phyloP scores from a whole-genome alignment of 2,797 vertebrate genomes.

The Podarcis siculus region DNA sequence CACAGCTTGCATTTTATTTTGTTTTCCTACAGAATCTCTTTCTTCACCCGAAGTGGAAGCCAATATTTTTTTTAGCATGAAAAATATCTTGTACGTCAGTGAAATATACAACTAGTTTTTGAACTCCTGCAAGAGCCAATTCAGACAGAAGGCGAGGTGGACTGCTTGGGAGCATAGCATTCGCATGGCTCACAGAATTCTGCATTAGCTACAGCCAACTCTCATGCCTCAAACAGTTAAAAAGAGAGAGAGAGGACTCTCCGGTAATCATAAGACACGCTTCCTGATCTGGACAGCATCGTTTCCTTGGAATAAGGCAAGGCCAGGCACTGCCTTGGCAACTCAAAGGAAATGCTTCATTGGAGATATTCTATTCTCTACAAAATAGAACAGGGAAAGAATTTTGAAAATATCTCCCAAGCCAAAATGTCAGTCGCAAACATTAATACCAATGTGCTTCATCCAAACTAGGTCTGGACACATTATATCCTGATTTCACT shows the following conservation, averaged over 20 bases:
- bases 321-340: rapidly evolving
- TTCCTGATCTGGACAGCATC: slow-evolving; percentile 24
- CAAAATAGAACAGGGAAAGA: slow-evolving; percentile 19
- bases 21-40: neutral
- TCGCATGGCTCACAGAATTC: rapidly evolving
- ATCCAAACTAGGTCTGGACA: neutral
- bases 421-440: slow-evolving; percentile 4
- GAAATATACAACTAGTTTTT: slow-evolving; percentile 17
- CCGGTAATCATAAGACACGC: neutral
- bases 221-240: slow-evolving; percentile 1
- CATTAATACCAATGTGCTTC: neutral
- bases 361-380: neutral
- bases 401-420: neutral
- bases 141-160: neutral
- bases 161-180: slow-evolving; percentile 34
- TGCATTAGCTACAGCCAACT: neutral
- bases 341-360: neutral
- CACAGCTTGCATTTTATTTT: neutral
- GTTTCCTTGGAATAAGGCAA: slow-evolving; percentile 3
- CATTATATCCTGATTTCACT: neutral
- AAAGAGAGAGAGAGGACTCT: neutral
- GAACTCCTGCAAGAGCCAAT: neutral
- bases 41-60: neutral
- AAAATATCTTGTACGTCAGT: neutral
- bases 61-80: neutral